Evolutionary conservation across 2,888 invertebrate genomes (phyloP), one percentile per base, ranked within the genome.

Genomic region (Coelinius sp.): DNA sequence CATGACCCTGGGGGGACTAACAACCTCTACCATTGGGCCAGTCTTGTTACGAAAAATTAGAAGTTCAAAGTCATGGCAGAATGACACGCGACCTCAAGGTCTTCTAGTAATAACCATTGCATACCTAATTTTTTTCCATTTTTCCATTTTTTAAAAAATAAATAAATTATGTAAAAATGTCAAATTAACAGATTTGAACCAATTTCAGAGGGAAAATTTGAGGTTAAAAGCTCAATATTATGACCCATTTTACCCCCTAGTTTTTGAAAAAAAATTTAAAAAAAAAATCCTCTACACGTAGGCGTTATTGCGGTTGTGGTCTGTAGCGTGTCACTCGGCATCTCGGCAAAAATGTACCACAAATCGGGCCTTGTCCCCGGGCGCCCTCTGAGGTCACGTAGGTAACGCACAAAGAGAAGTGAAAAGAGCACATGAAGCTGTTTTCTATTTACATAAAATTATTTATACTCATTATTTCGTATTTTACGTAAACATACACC

Each of bases 301-400:
- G 79, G 80, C 80, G 78, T 74, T 56, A 41, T 71, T 73, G 76
- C 56, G 68, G 75, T 71, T 78, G 76, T 75, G 80, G 80, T 81
- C 82, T 81, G 81, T 75, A 70, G 74, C 79, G 78, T 79, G 79
- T 83, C 81, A 80, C 77, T 82, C 77, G 81, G 75, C 72, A 59
- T 38, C 56, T 41, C 41, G 68, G 35, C 14, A 27, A 77, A 77
- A 78, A 80, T 76, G 78, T 77, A 78, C 76, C 80, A 81, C 79
- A 78, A 79, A 79, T 78, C 76, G 75, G 76, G 76, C n/a, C 68
- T 68, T 68, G 68, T 68, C 68, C 67, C 46, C 44, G 7, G 56
- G 59, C 72, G 75, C 76, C 75, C 77, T 73, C 76, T 68, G 76
- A 59, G 75, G 76, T 76, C 77, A 76, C 77, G 76, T 75, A 73